phyloP scores from a whole-genome alignment of 2,113 vertebrate species.

The Eudyptes chrysolophus region DNA sequence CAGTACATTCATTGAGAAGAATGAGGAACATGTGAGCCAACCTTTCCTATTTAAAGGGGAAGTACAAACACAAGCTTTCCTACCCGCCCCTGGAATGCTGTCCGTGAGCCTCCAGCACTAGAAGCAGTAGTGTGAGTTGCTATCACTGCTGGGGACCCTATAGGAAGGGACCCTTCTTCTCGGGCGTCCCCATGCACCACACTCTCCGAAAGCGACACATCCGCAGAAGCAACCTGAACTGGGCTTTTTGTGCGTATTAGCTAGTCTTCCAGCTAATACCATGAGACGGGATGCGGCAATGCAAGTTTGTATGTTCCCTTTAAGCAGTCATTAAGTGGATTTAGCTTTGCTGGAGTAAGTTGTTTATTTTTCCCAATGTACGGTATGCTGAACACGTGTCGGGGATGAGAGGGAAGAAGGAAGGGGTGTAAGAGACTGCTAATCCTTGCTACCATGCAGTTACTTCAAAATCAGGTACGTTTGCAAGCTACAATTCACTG shows the following conservation, averaged over 20 bases:
- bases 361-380: conserved; percentile 57
- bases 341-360: conserved; percentile 13
- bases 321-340: conserved; percentile 82
- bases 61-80: conserved; percentile 69
- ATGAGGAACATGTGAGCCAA: conserved; percentile 84
- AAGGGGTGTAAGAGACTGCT: conserved; percentile 68
- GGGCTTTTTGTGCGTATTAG: conserved; percentile 43
- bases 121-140: not conserved
- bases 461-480: conserved; percentile 65
- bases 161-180: not conserved
- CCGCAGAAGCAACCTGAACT: conserved; percentile 1
- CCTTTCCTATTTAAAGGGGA: conserved; percentile 81
- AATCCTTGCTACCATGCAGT: conserved; percentile 89
- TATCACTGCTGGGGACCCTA: not conserved
- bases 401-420: conserved; percentile 68
- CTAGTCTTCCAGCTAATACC: conserved; percentile 32
- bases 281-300: not conserved
- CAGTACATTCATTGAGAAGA: conserved; percentile 99
- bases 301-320: conserved; percentile 77
- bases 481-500: conserved; percentile 63
- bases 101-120: conserved; percentile 3
- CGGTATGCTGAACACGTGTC: conserved; percentile 64
- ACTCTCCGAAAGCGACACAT: not conserved
- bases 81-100: conserved; percentile 48
- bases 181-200: not conserved